phyloP scores from a whole-genome alignment of 2,888 invertebrate species.

The Thumatha senex region DNA sequence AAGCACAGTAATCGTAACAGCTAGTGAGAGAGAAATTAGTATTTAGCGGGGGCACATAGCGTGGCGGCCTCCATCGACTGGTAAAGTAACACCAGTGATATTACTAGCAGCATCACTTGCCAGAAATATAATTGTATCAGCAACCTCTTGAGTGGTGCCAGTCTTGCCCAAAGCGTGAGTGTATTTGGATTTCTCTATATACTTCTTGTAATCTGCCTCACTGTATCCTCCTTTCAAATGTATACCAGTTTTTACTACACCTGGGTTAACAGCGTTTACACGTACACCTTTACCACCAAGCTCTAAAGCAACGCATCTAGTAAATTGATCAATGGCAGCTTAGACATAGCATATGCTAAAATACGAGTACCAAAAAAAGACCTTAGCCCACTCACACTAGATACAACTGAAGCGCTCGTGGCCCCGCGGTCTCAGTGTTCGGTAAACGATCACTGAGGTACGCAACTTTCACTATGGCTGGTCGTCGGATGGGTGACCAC shows the following conservation, averaged over 20 bases:
- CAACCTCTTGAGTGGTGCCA: conserved; percentile 92
- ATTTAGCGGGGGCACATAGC: conserved; percentile 91
- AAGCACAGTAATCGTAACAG: too few species aligned
- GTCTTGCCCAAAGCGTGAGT: conserved; percentile 95
- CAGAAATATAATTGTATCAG: conserved; percentile 93
- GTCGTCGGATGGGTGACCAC: too few species aligned
- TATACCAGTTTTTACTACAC: conserved; percentile 91
- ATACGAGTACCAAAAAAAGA: conserved; percentile 92
- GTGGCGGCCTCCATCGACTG: conserved; percentile 94
- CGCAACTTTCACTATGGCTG: too few species aligned
- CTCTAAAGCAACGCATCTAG: conserved; percentile 92
- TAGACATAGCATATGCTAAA: conserved; percentile 93
- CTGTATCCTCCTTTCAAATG: conserved; percentile 85
- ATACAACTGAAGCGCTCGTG: too few species aligned
- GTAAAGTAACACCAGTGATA: conserved; percentile 91
- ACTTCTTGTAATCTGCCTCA: conserved; percentile 89
- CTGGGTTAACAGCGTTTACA: conserved; percentile 94
- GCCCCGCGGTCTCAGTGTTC: too few species aligned
- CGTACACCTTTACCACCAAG: conserved; percentile 88
- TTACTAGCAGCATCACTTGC: conserved; percentile 92
- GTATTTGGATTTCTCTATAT: conserved; percentile 89
- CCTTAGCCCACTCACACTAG: conserved; percentile 92
- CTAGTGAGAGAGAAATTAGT: neutral
- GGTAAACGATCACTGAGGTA: too few species aligned
- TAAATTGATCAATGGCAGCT: conserved; percentile 95